Evolutionary conservation across 2,113 vertebrate genomes (phyloP).

Genomic region (Plecturocebus donacophilus): DNA sequence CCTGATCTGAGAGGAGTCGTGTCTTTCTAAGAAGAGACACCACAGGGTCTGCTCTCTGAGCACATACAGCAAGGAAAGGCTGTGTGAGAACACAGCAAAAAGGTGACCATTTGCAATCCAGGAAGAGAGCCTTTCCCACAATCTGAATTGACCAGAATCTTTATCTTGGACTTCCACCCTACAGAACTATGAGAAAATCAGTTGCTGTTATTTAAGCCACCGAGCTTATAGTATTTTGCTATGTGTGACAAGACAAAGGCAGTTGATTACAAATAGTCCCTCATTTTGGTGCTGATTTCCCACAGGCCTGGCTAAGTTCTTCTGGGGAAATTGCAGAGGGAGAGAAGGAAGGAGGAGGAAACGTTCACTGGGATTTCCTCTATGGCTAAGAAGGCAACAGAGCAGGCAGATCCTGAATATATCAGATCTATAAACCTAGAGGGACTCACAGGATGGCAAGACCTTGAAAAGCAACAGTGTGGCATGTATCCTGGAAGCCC

Average conservation of each 20-base stretch:
- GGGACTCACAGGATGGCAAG: not conserved
- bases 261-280: not conserved
- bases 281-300: not conserved
- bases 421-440: not conserved
- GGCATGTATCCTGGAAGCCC: fast-evolving
- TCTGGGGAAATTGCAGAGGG: not conserved
- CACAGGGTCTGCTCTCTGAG: not conserved
- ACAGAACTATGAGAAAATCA: not conserved
- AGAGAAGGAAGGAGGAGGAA: not conserved
- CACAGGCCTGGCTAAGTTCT: not conserved
- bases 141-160: not conserved
- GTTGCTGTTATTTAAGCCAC: not conserved
- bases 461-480: not conserved
- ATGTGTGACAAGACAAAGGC: not conserved
- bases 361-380: not conserved
- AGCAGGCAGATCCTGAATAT: not conserved
- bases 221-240: not conserved
- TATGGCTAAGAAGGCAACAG: not conserved
- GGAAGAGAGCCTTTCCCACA: not conserved
- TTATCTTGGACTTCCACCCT: not conserved
- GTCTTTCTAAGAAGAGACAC: not conserved
- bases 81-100: not conserved
- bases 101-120: not conserved
- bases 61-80: not conserved
- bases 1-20: not conserved